Evolutionary conservation across 1,140 invertebrate genomes (phyloP), one percentile per base, ranked within the genome.

Genomic region (Euwallacea similis): DNA sequence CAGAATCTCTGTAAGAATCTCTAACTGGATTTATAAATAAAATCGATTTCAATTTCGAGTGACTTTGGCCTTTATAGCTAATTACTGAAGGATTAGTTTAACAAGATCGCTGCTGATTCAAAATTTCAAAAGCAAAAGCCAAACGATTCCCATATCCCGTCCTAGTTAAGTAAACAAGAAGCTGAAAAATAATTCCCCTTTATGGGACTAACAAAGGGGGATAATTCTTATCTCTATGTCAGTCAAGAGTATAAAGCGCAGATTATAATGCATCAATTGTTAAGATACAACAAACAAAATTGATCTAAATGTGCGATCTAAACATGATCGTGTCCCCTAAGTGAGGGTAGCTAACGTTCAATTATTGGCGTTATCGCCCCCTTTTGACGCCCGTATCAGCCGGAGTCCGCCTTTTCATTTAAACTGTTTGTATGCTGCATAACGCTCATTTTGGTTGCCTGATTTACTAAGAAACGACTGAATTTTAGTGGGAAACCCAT

Each of bases 231-330:
- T 78, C 76, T 73, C 16, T 55, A 54, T 72, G 76, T 75, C 76
- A 76, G 76, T 78, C 77, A 65, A 69, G 66, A 73, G 63, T 69
- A 78, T 76, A 75, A 77, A 76, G 72, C 69, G 71, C 44, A 74
- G 76, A 80, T 79, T 80, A 80, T 79, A 79, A 79, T 76, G 76
- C 77, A 64, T 72, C 79, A 76, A 80, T 80, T 80, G 79, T 80
- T 77, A 74, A 75, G 72, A 77, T 75, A 80, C 79, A 80, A 80
- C 79, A 80, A 80, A 80, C 78, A 78, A 76, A 80, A 80, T 79
- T 79, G 78, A 79, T 79, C 77, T 79, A 79, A 79, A 79, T 79
- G 78, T 78, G 76, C 75, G 77, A 79, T 79, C 79, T 78, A 79
- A 80, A 80, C 78, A 78, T 76, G 78, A 79, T 78, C 73, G 65